phyloP scores from a whole-genome alignment of 2,113 vertebrate species.

The Globicephala melas region DNA sequence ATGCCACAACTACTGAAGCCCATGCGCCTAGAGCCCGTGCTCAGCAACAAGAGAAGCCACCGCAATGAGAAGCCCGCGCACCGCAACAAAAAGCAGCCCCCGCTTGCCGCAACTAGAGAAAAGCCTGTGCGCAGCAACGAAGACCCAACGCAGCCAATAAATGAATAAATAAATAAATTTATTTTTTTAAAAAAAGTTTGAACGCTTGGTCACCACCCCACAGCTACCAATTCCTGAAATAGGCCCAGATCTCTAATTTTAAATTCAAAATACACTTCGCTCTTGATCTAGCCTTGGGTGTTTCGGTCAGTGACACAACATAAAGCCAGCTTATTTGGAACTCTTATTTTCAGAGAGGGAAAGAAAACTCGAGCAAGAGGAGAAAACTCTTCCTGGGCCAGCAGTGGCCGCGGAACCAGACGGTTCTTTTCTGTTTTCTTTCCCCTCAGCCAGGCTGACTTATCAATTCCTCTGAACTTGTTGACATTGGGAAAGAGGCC shows the following conservation, averaged over 20 bases:
- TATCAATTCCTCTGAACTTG: neutral
- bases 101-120: too few relatives aligned
- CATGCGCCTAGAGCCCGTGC: too few relatives aligned
- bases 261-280: conserved; percentile 1
- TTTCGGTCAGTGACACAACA: neutral
- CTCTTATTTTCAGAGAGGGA: neutral
- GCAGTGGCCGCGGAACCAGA: fast-evolving
- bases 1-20: too few relatives aligned
- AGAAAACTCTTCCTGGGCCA: neutral
- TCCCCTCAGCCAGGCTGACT: neutral
- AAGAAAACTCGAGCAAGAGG: neutral
- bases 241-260: neutral
- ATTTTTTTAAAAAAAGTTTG: too few relatives aligned
- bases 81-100: too few relatives aligned
- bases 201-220: neutral
- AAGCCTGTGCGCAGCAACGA: too few relatives aligned
- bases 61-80: too few relatives aligned
- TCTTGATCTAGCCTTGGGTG: neutral
- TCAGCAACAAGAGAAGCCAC: too few relatives aligned
- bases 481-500: neutral
- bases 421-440: neutral
- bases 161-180: too few relatives aligned
- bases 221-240: neutral
- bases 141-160: too few relatives aligned
- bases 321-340: neutral